A percentile compares a stretch with the other conserved stretches of the same genome.
These are phyloP conservation scores for sheep (Ovis aries) DNA, from an alignment of 2,113 vertebrate genomes.

Conservation along the genomic window ARS-UI_Ramb_v3.0 NC_056066.1:16828001-16828500, in stretches of 20 bases:
- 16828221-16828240: background rate
- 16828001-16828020: background rate
- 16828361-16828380: background rate
- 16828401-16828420: background rate
- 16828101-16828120: background rate
- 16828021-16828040: background rate
- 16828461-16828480: background rate
- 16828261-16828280: background rate
- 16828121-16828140: background rate
- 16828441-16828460: background rate
- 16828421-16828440: background rate
- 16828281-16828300: background rate
- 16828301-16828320: background rate
- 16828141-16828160: background rate
- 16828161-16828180: background rate
- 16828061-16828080: background rate
- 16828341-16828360: background rate
- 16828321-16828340: background rate
- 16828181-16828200: background rate
- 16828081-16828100: background rate
- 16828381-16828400: background rate
- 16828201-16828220: background rate
- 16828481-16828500: background rate
- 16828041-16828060: background rate
- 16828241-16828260: background rate